Percentiles rank a stretch among this genome's conserved stretches.
Conservation (phyloP, 2,113 vertebrate genomes). For the Apodemus sylvaticus region DNA sequence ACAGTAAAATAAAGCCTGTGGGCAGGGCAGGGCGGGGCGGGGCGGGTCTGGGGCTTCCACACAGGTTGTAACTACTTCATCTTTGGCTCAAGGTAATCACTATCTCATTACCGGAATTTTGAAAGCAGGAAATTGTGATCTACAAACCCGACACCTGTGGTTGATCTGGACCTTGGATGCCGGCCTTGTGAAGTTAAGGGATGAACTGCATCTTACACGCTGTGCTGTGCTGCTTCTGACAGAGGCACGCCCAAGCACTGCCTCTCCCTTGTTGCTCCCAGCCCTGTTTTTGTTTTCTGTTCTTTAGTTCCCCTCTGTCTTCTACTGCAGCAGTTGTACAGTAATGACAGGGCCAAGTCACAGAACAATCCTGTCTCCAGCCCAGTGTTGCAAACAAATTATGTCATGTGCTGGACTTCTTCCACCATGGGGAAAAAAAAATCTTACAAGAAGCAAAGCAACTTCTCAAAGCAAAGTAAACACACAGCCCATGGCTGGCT, state of each 20-base stretch:
- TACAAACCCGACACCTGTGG: background rate
- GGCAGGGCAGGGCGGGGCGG: too few relatives aligned
- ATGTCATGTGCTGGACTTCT: constrained; percentile 70
- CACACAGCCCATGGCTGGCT: constrained; percentile 67
- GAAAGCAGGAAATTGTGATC: background rate
- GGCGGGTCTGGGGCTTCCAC: background rate
- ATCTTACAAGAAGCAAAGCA: constrained; percentile 73
- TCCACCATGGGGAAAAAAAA: constrained; percentile 65
- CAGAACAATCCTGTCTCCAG: constrained; percentile 64
- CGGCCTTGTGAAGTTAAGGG: background rate
- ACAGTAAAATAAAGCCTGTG: too few relatives aligned
- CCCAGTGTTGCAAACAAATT: constrained; percentile 59
- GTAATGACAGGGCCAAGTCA: constrained; percentile 49
- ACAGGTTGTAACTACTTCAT: background rate
- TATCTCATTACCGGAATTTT: constrained; percentile 28
- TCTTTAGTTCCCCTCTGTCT: background rate
- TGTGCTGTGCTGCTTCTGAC: background rate
- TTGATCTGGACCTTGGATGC: background rate
- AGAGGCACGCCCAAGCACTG: background rate
- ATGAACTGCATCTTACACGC: background rate
- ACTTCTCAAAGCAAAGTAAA: constrained; percentile 78
- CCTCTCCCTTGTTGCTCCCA: background rate
- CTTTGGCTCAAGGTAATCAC: background rate
- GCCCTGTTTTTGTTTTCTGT: background rate
- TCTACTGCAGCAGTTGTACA: constrained; percentile 17